Percentiles rank a stretch among this genome's conserved stretches.
Evolutionary conservation across 2,797 vertebrate species (phyloP).

Genomic region (Coreius guichenoti): DNA sequence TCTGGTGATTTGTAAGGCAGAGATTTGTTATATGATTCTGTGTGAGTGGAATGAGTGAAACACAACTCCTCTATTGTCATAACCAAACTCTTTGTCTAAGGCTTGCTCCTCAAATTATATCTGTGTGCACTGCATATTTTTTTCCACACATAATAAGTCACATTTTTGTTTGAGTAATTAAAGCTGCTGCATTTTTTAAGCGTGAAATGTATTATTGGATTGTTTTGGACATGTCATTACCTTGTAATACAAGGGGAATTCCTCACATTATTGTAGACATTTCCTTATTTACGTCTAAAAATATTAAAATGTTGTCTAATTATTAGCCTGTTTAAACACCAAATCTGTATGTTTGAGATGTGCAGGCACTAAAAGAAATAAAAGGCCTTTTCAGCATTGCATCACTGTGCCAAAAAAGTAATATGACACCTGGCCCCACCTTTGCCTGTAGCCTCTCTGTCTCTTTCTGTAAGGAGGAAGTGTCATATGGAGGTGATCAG

Average conservation of each 20-base stretch:
- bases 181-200: neutral
- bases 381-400: slow-evolving; percentile 4
- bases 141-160: neutral
- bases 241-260: neutral
- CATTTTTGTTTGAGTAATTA: slow-evolving; percentile 5
- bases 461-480: slow-evolving; percentile 67
- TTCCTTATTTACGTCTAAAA: neutral
- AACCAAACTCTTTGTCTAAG: neutral
- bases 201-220: neutral
- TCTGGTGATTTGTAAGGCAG: neutral
- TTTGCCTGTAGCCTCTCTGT: slow-evolving; percentile 29
- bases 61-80: slow-evolving; percentile 31
- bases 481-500: slow-evolving; percentile 68
- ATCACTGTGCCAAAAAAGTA: slow-evolving; percentile 27
- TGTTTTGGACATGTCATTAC: neutral
- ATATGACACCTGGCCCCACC: slow-evolving; percentile 44
- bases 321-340: neutral
- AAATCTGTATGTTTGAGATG: neutral
- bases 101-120: slow-evolving; percentile 1
- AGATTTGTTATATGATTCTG: slow-evolving; percentile 9
- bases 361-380: neutral
- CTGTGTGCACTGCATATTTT: neutral
- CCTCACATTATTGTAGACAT: neutral
- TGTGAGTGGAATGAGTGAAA: slow-evolving; percentile 39
- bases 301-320: neutral